Conservation (phyloP, 2,888 invertebrate species). For the Polydrusus cervinus region DNA sequence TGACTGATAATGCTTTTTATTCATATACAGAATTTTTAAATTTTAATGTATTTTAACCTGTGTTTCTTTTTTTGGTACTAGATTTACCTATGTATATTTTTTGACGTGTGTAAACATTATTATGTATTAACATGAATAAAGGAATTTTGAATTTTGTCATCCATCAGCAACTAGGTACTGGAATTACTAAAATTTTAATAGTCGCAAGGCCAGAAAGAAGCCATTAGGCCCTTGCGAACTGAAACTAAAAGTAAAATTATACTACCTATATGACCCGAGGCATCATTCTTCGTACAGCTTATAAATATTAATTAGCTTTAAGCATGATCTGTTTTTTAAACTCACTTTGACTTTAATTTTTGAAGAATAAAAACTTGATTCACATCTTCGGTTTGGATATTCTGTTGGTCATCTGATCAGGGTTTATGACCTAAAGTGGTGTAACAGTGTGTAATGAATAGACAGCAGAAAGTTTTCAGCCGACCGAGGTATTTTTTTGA, state of each 20-base stretch:
- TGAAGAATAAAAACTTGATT: slow-evolving; percentile 28
- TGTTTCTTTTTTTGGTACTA: no score
- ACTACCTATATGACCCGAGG: slow-evolving; percentile 12
- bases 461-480: not conserved
- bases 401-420: slow-evolving; percentile 26
- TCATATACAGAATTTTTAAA: no score
- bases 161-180: no score
- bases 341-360: slow-evolving; percentile 17
- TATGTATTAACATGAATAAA: no score
- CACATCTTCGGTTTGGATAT: slow-evolving; percentile 22
- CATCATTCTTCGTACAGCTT: slow-evolving; percentile 25
- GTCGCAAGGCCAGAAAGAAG: no score
- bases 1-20: no score
- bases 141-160: no score
- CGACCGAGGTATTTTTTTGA: not conserved
- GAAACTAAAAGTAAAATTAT: slow-evolving; percentile 24
- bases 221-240: slow-evolving; percentile 21
- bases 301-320: slow-evolving; percentile 25
- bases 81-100: no score
- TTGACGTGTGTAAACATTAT: no score
- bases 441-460: slow-evolving; percentile 10
- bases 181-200: no score
- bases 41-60: no score
- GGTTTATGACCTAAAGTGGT: slow-evolving; percentile 11
- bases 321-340: slow-evolving; percentile 31